Percentiles rank a stretch among this genome's conserved stretches.
These are phyloP conservation scores for Samia ricini DNA, from an alignment of 1,140 invertebrate species.

Conservation along the genomic window DNA sequence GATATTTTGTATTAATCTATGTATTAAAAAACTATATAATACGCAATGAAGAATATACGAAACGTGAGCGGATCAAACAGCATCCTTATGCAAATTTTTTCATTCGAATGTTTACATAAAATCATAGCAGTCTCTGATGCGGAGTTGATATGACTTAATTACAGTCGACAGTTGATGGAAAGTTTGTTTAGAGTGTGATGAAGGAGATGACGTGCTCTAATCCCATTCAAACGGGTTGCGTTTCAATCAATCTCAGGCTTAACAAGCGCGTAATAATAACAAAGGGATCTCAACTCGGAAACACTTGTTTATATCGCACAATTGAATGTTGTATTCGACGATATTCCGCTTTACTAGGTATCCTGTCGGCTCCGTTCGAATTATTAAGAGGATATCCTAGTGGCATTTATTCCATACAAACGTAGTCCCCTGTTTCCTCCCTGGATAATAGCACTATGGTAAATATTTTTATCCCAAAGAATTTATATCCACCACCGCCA, in stretches of 20 bases:
- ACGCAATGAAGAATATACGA: too few species aligned
- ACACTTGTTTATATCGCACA: not conserved
- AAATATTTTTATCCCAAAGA: too few species aligned
- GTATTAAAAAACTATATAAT: too few species aligned
- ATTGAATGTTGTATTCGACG: not conserved
- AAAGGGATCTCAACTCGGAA: not conserved
- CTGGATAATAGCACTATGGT: too few species aligned
- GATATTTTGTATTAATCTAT: too few species aligned
- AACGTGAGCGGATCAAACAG: too few species aligned
- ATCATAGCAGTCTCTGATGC: not conserved
- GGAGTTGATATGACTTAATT: conserved; percentile 1
- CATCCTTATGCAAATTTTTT: not conserved
- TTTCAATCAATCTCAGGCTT: not conserved
- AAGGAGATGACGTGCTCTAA: not conserved
- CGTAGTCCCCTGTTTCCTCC: too few species aligned
- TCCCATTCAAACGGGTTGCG: not conserved
- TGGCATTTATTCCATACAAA: too few species aligned
- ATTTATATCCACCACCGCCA: too few species aligned
- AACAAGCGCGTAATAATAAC: not conserved
- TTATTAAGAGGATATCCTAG: too few species aligned
- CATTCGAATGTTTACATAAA: not conserved
- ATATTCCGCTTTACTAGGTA: not conserved
- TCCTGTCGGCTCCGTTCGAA: too few species aligned
- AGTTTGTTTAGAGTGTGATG: not conserved
- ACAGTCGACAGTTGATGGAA: conserved; percentile 1